Percentiles rank a stretch among this genome's conserved stretches.
These are phyloP conservation scores for Sinotaia quadrata DNA, from an alignment of 2,888 invertebrate species.

Conservation along the genomic window DNA sequence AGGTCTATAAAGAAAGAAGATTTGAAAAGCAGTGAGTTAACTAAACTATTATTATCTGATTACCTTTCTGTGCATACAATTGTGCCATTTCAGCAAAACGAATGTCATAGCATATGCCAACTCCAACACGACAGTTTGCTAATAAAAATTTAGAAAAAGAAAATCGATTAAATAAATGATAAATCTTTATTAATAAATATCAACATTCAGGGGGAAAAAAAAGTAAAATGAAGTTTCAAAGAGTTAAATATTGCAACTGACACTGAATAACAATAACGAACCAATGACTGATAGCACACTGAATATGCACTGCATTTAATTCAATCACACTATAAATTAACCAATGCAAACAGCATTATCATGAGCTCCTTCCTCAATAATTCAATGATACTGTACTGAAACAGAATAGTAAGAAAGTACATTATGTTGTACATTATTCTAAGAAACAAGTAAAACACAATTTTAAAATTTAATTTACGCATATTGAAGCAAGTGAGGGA, in stretches of 20 bases:
- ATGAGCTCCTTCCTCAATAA: background rate
- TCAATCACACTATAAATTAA: background rate
- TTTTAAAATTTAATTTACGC: constrained; percentile 59
- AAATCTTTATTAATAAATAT: too few relatives aligned
- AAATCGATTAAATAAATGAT: too few relatives aligned
- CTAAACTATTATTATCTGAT: too few relatives aligned
- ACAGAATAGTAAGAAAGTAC: background rate
- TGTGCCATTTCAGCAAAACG: constrained; percentile 87
- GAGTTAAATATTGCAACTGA: too few relatives aligned
- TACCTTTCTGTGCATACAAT: constrained; percentile 73
- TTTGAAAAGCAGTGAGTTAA: too few relatives aligned
- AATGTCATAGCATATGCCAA: constrained; percentile 96
- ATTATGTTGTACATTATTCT: background rate
- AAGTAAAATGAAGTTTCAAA: too few relatives aligned
- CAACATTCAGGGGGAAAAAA: too few relatives aligned
- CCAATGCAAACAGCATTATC: background rate
- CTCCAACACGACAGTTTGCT: constrained; percentile 82
- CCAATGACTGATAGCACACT: too few relatives aligned
- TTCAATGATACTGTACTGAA: background rate
- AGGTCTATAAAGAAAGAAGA: too few relatives aligned
- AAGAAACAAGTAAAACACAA: background rate
- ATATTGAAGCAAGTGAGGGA: constrained; percentile 82
- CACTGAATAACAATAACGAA: background rate
- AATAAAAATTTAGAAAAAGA: too few relatives aligned
- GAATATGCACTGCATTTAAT: too few relatives aligned